These are phyloP conservation scores for Emydura subglobosa DNA, from an alignment of 2,113 vertebrate species.

Conservation along the genomic window DNA sequence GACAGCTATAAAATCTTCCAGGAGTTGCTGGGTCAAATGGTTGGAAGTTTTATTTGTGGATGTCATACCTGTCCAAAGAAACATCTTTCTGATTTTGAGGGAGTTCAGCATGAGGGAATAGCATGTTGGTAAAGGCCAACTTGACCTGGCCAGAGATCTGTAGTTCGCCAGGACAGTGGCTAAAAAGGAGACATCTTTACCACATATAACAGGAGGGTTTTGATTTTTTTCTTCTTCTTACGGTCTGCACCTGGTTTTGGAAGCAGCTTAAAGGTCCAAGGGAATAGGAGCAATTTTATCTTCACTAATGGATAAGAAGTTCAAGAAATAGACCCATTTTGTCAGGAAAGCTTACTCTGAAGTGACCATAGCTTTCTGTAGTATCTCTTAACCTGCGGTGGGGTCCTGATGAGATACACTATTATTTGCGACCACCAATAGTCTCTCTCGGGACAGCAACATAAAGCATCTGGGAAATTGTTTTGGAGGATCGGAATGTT, in stretches of 20 bases:
- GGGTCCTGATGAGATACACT: background rate
- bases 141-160: background rate
- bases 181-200: background rate
- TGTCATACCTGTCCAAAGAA: background rate
- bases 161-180: background rate
- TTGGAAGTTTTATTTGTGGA: background rate
- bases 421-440: background rate
- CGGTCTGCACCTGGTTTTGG: background rate
- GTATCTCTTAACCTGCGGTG: background rate
- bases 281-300: background rate
- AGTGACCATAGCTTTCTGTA: background rate
- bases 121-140: background rate
- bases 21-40: slow-evolving; percentile 7
- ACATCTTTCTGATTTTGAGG: background rate
- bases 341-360: background rate
- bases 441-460: background rate
- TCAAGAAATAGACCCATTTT: background rate
- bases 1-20: background rate
- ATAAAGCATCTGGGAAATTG: background rate
- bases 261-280: background rate
- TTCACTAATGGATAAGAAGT: background rate
- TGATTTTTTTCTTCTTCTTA: background rate
- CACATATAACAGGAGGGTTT: background rate
- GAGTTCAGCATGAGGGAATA: background rate
- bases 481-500: background rate